These are phyloP conservation scores for Sylvilagus floridanus DNA, from an alignment of 2,797 vertebrate genomes.

Conservation along the genomic window DNA sequence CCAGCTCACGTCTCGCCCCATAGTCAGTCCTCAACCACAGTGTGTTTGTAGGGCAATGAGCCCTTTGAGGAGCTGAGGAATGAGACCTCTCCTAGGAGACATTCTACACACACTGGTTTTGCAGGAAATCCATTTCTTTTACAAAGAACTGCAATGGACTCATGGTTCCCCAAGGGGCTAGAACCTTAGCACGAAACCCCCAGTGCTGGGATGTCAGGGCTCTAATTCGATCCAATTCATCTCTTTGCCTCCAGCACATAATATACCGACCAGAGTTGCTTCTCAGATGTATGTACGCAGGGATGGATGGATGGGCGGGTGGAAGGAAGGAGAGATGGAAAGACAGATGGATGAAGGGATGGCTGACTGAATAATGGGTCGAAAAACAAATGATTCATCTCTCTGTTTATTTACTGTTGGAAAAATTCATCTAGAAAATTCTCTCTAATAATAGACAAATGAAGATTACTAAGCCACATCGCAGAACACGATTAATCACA, in stretches of 20 bases:
- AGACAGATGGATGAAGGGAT: not conserved
- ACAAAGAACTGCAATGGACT: not conserved
- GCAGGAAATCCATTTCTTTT: not conserved
- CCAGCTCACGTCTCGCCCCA: not conserved
- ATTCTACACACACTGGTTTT: not conserved
- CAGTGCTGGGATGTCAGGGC: not conserved
- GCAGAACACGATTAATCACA: constrained; percentile 67
- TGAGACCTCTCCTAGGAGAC: not conserved
- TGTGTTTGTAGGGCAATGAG: not conserved
- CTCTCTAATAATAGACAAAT: constrained; percentile 55
- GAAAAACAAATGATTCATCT: not conserved
- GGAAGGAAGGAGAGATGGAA: not conserved
- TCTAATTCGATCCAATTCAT: not conserved
- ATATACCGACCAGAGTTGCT: not conserved
- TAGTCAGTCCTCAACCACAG: not conserved
- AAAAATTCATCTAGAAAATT: constrained; percentile 59
- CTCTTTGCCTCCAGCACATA: not conserved
- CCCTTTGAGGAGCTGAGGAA: not conserved
- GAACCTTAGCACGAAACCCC: not conserved
- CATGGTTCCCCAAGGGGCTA: not conserved
- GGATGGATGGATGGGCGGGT: too few relatives aligned
- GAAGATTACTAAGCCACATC: constrained; percentile 44
- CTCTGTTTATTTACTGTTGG: constrained; percentile 22
- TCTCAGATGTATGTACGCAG: not conserved
- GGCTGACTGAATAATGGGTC: not conserved